Percentiles rank a stretch among this genome's conserved stretches.
phyloP scores from a whole-genome alignment of 2,888 invertebrate genomes.

The Actias luna region DNA sequence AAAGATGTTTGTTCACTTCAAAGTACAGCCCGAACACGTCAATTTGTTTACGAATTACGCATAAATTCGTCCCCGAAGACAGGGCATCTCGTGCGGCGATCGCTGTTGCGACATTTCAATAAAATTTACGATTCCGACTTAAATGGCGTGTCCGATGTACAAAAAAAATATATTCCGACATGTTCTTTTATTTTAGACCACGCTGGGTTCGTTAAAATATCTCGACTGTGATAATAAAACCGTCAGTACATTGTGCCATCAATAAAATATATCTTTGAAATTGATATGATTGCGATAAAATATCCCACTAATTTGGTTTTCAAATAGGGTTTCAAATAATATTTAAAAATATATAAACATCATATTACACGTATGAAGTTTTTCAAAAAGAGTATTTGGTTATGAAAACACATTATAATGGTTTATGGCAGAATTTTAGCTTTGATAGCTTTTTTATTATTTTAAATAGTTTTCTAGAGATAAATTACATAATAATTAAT shows the following conservation, averaged over 20 bases:
- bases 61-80: constrained; percentile 80
- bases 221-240: constrained; percentile 71
- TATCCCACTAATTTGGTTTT: constrained; percentile 39
- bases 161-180: constrained; percentile 65
- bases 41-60: constrained; percentile 81
- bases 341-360: constrained; percentile 32
- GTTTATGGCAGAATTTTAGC: neutral
- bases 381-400: neutral
- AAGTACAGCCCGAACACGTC: constrained; percentile 71
- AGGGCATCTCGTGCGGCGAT: constrained; percentile 79
- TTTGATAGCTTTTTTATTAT: no score
- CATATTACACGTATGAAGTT: neutral
- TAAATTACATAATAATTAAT: no score
- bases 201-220: constrained; percentile 78
- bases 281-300: constrained; percentile 51
- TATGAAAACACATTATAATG: constrained; percentile 26
- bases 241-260: constrained; percentile 61
- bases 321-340: constrained; percentile 34
- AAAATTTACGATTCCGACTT: constrained; percentile 82
- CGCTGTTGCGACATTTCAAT: constrained; percentile 80
- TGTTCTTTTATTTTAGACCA: constrained; percentile 76
- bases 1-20: constrained; percentile 63
- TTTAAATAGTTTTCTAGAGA: no score
- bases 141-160: constrained; percentile 76
- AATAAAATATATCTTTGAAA: constrained; percentile 62